These are phyloP conservation scores for Ormyrus rosae DNA, from an alignment of 2,888 invertebrate species.

Conservation along the genomic window DNA sequence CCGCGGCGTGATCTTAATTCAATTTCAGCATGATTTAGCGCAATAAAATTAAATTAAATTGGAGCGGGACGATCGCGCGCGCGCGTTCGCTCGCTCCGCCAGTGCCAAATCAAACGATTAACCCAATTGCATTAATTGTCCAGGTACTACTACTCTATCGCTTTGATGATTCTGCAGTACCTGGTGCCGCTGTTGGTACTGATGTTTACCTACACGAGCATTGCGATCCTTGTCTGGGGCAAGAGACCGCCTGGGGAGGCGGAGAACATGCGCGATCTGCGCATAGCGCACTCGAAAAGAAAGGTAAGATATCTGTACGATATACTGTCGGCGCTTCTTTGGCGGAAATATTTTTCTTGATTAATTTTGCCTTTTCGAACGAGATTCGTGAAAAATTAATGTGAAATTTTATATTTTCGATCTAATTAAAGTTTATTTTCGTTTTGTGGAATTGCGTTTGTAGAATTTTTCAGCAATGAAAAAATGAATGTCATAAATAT, in stretches of 20 bases:
- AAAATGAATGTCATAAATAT: too few species aligned
- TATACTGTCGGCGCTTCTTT: too few species aligned
- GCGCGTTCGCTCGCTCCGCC: not conserved
- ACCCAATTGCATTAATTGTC: constrained; percentile 46
- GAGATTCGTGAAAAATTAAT: too few species aligned
- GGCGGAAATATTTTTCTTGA: too few species aligned
- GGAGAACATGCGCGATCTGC: constrained; percentile 87
- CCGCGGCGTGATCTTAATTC: not conserved
- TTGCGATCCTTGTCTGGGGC: constrained; percentile 92
- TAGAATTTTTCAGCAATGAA: too few species aligned
- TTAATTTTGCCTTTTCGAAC: too few species aligned
- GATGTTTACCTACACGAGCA: constrained; percentile 90
- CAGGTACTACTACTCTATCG: constrained; percentile 84
- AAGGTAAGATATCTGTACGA: constrained; percentile 83
- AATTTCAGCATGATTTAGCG: constrained; percentile 19
- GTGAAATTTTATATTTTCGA: too few species aligned
- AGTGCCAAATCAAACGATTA: constrained; percentile 20
- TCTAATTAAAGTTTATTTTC: too few species aligned
- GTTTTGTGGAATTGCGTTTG: too few species aligned
- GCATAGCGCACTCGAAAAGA: constrained; percentile 90
- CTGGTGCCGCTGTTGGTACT: constrained; percentile 88
- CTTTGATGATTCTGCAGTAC: constrained; percentile 89
- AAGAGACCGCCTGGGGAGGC: constrained; percentile 92
- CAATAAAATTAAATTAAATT: not conserved
- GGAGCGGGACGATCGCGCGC: not conserved